Evolutionary conservation across 2,113 vertebrate genomes (phyloP).

Genomic region (Tricholaema leucomelas): DNA sequence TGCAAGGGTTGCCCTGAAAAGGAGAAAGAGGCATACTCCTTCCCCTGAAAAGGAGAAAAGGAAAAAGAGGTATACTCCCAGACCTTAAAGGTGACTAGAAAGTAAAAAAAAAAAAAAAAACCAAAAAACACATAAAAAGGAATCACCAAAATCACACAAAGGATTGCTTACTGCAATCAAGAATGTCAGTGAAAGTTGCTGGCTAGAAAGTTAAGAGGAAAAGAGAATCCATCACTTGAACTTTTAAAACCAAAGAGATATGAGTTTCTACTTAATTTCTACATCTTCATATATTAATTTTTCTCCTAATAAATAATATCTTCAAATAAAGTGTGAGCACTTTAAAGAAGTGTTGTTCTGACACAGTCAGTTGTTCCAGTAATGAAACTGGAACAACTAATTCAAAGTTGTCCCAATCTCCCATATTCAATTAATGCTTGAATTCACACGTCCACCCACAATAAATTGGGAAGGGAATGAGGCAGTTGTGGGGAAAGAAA

Average conservation of each 20-base stretch:
- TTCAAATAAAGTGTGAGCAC: background rate
- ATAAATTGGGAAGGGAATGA: background rate
- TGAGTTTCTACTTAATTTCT: background rate
- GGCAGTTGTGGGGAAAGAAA: background rate
- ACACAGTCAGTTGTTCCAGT: background rate
- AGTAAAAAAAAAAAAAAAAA: too few species aligned
- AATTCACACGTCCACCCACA: fast-evolving
- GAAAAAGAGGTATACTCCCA: background rate
- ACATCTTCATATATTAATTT: too few species aligned
- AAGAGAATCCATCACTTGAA: background rate
- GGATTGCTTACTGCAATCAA: background rate
- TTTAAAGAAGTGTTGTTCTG: background rate
- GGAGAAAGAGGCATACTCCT: background rate
- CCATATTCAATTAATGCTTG: background rate
- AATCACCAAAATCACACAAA: background rate
- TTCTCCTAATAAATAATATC: background rate
- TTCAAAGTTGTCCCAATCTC: background rate
- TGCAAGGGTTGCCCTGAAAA: background rate
- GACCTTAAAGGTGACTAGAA: background rate
- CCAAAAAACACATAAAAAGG: background rate
- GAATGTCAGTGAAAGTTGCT: background rate
- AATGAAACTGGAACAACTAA: background rate
- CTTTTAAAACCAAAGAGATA: background rate
- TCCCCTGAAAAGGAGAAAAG: background rate
- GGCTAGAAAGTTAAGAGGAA: background rate